phyloP scores from a whole-genome alignment of 2,888 invertebrate species.

The Gisinianus flammeolus region DNA sequence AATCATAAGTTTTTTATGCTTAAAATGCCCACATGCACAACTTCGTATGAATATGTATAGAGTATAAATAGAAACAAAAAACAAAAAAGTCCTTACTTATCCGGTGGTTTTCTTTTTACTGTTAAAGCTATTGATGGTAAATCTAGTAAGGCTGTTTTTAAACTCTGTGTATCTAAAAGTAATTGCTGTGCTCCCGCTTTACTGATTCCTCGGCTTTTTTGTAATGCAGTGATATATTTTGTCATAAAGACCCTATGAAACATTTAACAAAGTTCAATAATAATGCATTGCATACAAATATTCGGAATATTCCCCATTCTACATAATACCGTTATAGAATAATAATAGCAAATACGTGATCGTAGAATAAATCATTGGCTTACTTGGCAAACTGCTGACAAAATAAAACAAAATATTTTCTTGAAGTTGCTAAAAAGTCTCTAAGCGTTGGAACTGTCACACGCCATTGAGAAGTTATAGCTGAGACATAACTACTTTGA shows the following conservation, averaged over 20 bases:
- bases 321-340: background rate
- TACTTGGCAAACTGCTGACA: conserved; percentile 92
- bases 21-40: background rate
- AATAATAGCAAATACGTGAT: no score
- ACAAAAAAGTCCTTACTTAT: conserved; percentile 68
- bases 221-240: conserved; percentile 88
- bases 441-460: conserved; percentile 86
- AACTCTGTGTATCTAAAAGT: conserved; percentile 88
- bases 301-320: no score
- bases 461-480: conserved; percentile 84
- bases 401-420: conserved; percentile 98
- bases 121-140: conserved; percentile 91
- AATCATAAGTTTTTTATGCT: background rate
- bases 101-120: conserved; percentile 85
- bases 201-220: conserved; percentile 87
- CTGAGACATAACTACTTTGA: conserved; percentile 92
- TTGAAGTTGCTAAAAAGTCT: conserved; percentile 85
- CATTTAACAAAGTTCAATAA: background rate
- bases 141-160: conserved; percentile 91
- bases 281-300: no score
- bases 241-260: conserved; percentile 82
- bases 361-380: conserved; percentile 51
- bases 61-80: background rate
- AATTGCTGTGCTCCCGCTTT: conserved; percentile 94
- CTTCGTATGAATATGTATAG: background rate